Evolutionary conservation across 1,140 invertebrate species (phyloP), one percentile per base, ranked within the genome.

Genomic region (Lepidurus arcticus): DNA sequence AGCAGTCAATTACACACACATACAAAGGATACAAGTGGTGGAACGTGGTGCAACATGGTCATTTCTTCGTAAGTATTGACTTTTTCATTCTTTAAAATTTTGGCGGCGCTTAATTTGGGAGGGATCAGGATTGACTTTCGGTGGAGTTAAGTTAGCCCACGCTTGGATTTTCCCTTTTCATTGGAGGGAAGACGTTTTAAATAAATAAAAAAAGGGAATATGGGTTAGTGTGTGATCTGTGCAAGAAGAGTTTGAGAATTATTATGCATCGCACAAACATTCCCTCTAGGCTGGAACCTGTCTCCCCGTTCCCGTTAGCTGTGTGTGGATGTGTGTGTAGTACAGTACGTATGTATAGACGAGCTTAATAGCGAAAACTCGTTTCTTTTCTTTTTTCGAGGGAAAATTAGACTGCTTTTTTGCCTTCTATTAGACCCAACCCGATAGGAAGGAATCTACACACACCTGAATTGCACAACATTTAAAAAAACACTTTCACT

Each of bases 181-280:
- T 34, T 34, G 2, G 34, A 26, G 26, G 26, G 26, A 26, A 26
- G 26, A 34, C 34, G 2, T 4, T 34, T 34, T 34, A 34, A 34
- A 34, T 34, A 4, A 34, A n/a, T n/a, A n/a, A 34, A 34, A 34
- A 34, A 34, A 34, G n/a, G 53, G 21, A 65, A 65, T 65, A 65
- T 65, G 53, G 53, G 53, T 65, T 65, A 65, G 53, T 65, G 21
- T 65, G 53, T 65, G 53, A 13, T 13, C 8, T 65, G 53, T 21
- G 34, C 21, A 65, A 65, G 53, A 21, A n/a, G 21, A 9, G 53
- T 16, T 65, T 7, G 53, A 65, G 21, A 21, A 65, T 65, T 65
- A 65, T 21, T 65, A 65, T 65, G 53, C 53, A 65, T 65, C 53
- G 53, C 53, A 65, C 53, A 65, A 65, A 65, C 53, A 21, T 65